Evolutionary conservation across 37 sponge, comb jelly and placozoan species (phyloP).

Genomic region (Hexactinellida sp.): DNA sequence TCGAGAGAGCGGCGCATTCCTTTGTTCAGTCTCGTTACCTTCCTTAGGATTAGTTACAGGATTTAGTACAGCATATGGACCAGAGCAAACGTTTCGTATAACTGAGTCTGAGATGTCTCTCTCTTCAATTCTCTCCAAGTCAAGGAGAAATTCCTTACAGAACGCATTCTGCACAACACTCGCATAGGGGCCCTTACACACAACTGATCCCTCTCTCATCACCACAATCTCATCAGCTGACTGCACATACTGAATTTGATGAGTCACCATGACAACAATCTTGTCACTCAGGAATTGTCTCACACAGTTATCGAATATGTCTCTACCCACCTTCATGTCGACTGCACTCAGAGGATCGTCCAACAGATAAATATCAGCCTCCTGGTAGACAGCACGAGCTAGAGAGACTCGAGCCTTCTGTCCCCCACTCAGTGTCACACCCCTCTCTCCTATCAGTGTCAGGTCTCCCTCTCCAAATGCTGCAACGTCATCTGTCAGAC

Average conservation of each 20-base stretch:
- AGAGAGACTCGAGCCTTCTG: constrained; percentile 21
- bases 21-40: not conserved
- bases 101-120: not conserved
- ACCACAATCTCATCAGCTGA: not conserved
- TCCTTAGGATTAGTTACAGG: too few species aligned
- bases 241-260: not conserved
- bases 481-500: constrained; percentile 8
- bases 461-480: not conserved
- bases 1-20: not conserved
- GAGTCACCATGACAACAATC: not conserved
- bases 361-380: not conserved
- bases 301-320: not conserved
- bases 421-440: constrained; percentile 20
- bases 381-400: not conserved
- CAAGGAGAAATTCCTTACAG: not conserved
- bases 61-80: too few species aligned
- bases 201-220: not conserved
- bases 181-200: not conserved
- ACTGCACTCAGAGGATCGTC: not conserved
- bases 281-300: not conserved
- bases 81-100: too few species aligned
- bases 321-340: not conserved
- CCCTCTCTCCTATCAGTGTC: constrained; percentile 19
- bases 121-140: not conserved
- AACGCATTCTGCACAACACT: not conserved